Percentiles rank a stretch among this genome's conserved stretches.
Conservation (phyloP, 2,888 invertebrate genomes). For the Anaspis maculata region DNA sequence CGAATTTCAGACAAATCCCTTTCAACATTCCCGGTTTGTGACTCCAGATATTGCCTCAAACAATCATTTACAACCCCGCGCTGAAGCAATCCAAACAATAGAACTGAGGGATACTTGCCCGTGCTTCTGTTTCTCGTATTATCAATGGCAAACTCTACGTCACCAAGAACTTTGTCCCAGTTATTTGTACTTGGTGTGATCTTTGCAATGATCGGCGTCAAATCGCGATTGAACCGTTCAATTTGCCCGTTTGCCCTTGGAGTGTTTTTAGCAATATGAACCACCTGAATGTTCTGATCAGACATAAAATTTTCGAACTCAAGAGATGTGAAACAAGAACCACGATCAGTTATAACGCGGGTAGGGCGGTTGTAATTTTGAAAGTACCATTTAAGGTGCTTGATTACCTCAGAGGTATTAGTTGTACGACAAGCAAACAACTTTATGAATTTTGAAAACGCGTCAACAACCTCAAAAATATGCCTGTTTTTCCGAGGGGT, state of each 20-base stretch:
- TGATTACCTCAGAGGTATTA: constrained; percentile 12
- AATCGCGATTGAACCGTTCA: constrained; percentile 17
- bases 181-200: constrained; percentile 12
- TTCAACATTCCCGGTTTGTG: neutral
- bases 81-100: constrained; percentile 24
- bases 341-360: constrained; percentile 20
- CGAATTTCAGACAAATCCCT: constrained; percentile 14
- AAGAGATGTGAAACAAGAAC: constrained; percentile 19
- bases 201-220: constrained; percentile 23
- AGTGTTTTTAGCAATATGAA: constrained; percentile 21
- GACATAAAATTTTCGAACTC: constrained; percentile 19
- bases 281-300: constrained; percentile 16
- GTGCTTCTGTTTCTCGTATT: constrained; percentile 8
- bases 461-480: constrained; percentile 21
- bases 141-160: constrained; percentile 14
- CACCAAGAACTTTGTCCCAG: constrained; percentile 17
- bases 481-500: constrained; percentile 8
- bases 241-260: constrained; percentile 29
- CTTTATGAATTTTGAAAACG: constrained; percentile 21
- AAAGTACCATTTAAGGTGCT: constrained; percentile 17
- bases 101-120: constrained; percentile 8
- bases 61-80: constrained; percentile 16
- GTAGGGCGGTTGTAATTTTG: constrained; percentile 16
- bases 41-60: constrained; percentile 3
- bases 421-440: constrained; percentile 17